Conservation (phyloP, 2,888 invertebrate species). For the Lymantria monacha region DNA sequence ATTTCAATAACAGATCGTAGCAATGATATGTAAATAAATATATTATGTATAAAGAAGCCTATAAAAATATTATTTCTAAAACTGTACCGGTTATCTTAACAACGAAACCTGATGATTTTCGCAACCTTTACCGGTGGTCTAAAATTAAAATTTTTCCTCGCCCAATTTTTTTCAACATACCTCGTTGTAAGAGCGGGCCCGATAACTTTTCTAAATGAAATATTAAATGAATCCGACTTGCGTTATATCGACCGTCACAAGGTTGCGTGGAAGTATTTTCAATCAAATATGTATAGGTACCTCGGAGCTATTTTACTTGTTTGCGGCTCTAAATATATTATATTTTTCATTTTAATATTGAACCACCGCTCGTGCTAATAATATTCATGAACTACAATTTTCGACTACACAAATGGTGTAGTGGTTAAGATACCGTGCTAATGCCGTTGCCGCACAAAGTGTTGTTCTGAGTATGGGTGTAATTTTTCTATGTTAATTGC, state of each 20-base stretch:
- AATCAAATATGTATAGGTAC: slow-evolving; percentile 19
- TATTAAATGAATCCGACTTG: slow-evolving; percentile 32
- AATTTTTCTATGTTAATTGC: too few relatives aligned
- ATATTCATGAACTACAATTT: too few relatives aligned
- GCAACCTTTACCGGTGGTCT: slow-evolving; percentile 6
- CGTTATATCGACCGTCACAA: slow-evolving; percentile 29
- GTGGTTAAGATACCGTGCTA: too few relatives aligned
- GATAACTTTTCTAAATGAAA: slow-evolving; percentile 37
- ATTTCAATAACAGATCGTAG: too few relatives aligned
- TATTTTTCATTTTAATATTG: too few relatives aligned
- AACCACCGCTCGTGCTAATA: too few relatives aligned
- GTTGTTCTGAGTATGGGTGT: too few relatives aligned
- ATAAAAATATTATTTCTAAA: background rate
- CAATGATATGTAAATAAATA: slow-evolving; percentile 1
- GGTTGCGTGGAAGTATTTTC: slow-evolving; percentile 15
- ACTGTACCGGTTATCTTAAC: background rate
- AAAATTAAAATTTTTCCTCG: slow-evolving; percentile 33
- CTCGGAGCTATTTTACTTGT: background rate
- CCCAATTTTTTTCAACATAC: slow-evolving; percentile 19
- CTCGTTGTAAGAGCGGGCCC: slow-evolving; percentile 8
- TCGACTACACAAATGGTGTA: too few relatives aligned
- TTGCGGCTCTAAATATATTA: background rate
- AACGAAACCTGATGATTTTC: slow-evolving; percentile 1
- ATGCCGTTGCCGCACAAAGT: too few relatives aligned
- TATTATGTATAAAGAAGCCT: background rate